Evolutionary conservation across 1,140 invertebrate species (phyloP).

Genomic region (Argopecten irradians): DNA sequence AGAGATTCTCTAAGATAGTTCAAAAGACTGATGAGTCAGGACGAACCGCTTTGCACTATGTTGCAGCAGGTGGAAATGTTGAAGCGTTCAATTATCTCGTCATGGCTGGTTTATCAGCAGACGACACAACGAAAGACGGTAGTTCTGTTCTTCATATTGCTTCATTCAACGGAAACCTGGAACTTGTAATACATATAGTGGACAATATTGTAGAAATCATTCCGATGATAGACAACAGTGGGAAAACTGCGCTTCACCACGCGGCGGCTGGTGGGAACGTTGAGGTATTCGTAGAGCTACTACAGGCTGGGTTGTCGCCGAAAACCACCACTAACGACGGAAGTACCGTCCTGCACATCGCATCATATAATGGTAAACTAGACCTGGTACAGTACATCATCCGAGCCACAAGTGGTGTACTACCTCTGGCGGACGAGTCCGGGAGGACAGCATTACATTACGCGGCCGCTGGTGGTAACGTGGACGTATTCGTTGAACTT

Average conservation of each 20-base stretch:
- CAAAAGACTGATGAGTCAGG: background rate
- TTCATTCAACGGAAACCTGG: background rate
- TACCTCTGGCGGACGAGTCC: background rate
- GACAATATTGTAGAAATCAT: background rate
- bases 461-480: background rate
- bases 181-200: background rate
- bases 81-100: background rate
- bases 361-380: background rate
- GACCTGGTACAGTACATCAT: background rate
- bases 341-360: background rate
- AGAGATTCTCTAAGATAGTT: background rate
- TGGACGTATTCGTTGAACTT: background rate
- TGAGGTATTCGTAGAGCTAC: background rate
- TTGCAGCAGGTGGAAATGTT: constrained; percentile 20
- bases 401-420: background rate
- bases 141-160: background rate
- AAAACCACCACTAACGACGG: background rate
- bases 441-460: background rate
- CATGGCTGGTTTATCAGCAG: constrained; percentile 13
- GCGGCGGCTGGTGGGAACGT: background rate
- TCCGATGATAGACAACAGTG: background rate
- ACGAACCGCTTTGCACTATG: background rate
- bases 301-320: background rate
- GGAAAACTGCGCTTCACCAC: background rate
- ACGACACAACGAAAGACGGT: background rate